These are phyloP conservation scores for Furcula furcula DNA, from an alignment of 2,888 invertebrate genomes.

Conservation along the genomic window DNA sequence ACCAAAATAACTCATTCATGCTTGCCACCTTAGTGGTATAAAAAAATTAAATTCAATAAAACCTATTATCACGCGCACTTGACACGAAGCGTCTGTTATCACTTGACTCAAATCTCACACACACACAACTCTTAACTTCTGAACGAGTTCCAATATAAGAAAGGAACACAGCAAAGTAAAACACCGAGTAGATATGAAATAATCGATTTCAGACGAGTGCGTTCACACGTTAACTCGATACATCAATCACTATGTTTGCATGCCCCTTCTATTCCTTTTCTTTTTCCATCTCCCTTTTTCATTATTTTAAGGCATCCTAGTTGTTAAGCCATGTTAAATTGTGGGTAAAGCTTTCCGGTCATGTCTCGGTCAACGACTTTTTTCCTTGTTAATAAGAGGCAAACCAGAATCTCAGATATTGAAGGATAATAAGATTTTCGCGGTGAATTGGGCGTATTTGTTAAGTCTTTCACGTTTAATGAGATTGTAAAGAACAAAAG, in stretches of 20 bases:
- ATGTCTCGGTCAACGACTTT: constrained; percentile 38
- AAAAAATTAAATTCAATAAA: too few species aligned
- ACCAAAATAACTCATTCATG: too few species aligned
- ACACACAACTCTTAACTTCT: constrained; percentile 20
- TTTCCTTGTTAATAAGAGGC: constrained; percentile 42
- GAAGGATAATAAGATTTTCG: constrained; percentile 54
- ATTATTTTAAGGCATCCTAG: constrained; percentile 30
- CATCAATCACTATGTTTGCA: constrained; percentile 29
- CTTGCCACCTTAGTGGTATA: too few species aligned
- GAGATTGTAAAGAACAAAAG: constrained; percentile 67
- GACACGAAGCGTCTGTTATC: constrained; percentile 14
- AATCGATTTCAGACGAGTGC: constrained; percentile 21
- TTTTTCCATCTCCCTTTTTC: constrained; percentile 18
- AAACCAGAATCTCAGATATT: constrained; percentile 43
- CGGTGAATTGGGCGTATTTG: constrained; percentile 50
- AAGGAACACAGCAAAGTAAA: constrained; percentile 16
- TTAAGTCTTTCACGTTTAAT: constrained; percentile 59
- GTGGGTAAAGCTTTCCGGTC: constrained; percentile 22
- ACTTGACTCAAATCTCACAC: constrained; percentile 14
- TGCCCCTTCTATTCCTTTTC: too few species aligned
- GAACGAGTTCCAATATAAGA: constrained; percentile 11
- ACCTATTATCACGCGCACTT: too few species aligned
- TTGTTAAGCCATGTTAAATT: constrained; percentile 32
- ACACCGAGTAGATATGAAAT: constrained; percentile 24
- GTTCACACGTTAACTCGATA: constrained; percentile 24